Percentiles rank a stretch among this genome's conserved stretches.
Conservation (phyloP, 2,113 vertebrate genomes). For the Bambusicola thoracicus region DNA sequence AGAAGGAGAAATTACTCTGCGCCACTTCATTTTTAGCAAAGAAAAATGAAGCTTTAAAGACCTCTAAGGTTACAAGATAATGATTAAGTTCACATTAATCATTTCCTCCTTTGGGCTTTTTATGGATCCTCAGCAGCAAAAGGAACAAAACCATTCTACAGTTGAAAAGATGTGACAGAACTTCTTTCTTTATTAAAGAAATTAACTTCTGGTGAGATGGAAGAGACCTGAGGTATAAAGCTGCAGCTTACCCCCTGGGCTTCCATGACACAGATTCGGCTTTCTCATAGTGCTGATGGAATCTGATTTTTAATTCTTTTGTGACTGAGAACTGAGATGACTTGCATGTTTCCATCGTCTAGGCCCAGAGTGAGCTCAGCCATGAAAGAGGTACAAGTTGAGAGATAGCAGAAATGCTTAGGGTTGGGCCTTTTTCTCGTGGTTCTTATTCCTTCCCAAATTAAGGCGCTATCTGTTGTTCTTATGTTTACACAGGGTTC, state of each 20-base stretch:
- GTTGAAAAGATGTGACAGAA: constrained; percentile 13
- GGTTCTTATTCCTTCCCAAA: constrained; percentile 37
- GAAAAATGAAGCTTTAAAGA: constrained; percentile 24
- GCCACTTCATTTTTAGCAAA: constrained; percentile 31
- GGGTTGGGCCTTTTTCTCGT: not conserved
- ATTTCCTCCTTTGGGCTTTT: not conserved
- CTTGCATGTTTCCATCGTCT: not conserved
- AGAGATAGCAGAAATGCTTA: constrained; percentile 16
- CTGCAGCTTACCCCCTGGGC: not conserved
- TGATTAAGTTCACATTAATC: not conserved
- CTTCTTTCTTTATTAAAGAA: not conserved
- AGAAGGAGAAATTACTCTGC: constrained; percentile 37
- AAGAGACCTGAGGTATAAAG: constrained; percentile 18
- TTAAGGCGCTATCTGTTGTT: constrained; percentile 37
- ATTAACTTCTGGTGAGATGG: constrained; percentile 4
- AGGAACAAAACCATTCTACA: constrained; percentile 17
- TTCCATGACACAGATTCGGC: not conserved
- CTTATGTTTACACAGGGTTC: constrained; percentile 41
- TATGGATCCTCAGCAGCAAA: constrained; percentile 28
- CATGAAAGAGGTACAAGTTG: not conserved
- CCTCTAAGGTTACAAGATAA: constrained; percentile 7
- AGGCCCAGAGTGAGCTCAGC: not conserved
- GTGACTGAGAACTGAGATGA: not conserved
- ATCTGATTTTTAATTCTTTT: constrained; percentile 25
- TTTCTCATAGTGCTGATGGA: not conserved